Base-by-base conservation (phyloP, 2,888 invertebrate genomes). In the Nysson spinosus region DNA sequence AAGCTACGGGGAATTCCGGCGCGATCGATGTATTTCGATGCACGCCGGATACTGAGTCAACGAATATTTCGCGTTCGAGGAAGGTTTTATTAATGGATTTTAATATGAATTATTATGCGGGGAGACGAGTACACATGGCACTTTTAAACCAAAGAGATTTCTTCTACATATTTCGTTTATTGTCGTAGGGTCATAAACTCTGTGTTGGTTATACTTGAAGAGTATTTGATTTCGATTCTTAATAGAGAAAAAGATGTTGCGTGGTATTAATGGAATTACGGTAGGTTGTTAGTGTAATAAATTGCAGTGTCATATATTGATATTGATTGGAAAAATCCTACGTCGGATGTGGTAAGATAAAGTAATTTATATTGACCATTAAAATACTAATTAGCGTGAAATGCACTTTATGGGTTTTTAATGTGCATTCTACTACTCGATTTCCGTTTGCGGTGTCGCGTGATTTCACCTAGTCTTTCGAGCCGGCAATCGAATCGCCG, bases 1-100 rank as follows among this genome's bases (percentile, higher is more conserved):
- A 52, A 57, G 37, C 17, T 61, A 61, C 58, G 55, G 67, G 73
- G 60, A 73, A 64, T 73, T 73, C 70, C 70, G 46, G 42, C 32
- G 46, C 40, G 52, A 55, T 49, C 65, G 66, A 44, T 34, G 12
- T 39, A 35, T 52, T 46, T 63, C 28, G 44, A 35, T 34, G 44
- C 26, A 28, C 28, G 4, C 4, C 12, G 6, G n/a, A 4, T 9
- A 12, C 34, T 28, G 17, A 34, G 32, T 46, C 40, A 11, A 17
- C 20, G 9, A 35, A 7, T 14, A 9, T 35, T 26, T 6, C 11
- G 24, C 26, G 11, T 12, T 14, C 40, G 24, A 14, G 14, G 24
- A 28, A n/a, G 30, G 30, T 11, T 14, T 34, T 12, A 34, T 6
- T 34, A 34, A 34, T 34, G 34, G 34, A 9, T n/a, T 28, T n/a